These are phyloP conservation scores for Dasysyrphus tricinctus DNA, from an alignment of 2,888 invertebrate genomes.

Conservation along the genomic window DNA sequence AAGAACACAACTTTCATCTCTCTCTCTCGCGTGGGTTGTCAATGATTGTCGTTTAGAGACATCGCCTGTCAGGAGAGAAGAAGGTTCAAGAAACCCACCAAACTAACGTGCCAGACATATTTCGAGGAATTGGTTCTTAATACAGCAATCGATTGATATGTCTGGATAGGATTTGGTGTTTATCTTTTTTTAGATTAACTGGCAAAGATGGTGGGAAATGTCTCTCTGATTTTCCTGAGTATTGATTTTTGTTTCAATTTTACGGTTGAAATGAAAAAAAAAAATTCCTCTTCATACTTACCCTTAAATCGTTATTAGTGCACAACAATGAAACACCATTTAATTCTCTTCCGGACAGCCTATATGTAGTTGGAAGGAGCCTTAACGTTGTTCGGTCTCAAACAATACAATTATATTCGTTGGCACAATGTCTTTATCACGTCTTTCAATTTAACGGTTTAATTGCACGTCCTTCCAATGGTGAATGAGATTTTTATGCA, in stretches of 20 bases:
- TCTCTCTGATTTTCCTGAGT: background rate
- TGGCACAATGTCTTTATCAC: constrained; percentile 19
- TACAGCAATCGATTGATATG: constrained; percentile 5
- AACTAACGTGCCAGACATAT: constrained; percentile 41
- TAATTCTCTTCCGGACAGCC: constrained; percentile 5
- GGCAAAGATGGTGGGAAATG: background rate
- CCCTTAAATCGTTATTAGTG: background rate
- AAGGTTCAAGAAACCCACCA: constrained; percentile 61
- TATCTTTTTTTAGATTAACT: constrained; percentile 1
- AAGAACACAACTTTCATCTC: background rate
- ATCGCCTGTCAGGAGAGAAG: constrained; percentile 1
- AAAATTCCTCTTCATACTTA: background rate
- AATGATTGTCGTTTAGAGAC: constrained; percentile 40
- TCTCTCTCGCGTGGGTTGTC: constrained; percentile 29
- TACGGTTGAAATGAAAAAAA: background rate
- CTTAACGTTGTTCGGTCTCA: constrained; percentile 4
- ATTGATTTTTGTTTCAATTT: background rate
- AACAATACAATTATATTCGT: constrained; percentile 14
- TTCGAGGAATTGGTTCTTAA: constrained; percentile 32
- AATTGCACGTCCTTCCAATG: constrained; percentile 53
- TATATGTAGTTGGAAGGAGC: background rate
- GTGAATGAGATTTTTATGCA: constrained; percentile 53
- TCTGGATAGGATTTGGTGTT: constrained; percentile 21
- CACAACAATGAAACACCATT: background rate
- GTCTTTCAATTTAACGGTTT: constrained; percentile 60